These are phyloP conservation scores for Anser cygnoides DNA, from an alignment of 2,113 vertebrate species.

Conservation along the genomic window DNA sequence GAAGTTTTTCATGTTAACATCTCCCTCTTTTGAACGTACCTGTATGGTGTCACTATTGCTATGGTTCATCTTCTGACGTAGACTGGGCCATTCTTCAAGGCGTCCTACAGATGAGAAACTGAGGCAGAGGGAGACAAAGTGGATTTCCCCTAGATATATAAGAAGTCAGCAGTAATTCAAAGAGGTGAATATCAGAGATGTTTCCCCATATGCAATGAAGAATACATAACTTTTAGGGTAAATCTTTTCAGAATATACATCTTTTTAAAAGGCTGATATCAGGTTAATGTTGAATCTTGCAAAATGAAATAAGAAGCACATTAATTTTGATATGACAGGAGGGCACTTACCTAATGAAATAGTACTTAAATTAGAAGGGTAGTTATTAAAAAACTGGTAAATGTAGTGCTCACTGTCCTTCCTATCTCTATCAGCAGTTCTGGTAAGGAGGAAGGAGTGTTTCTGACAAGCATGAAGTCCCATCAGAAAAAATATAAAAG, in stretches of 20 bases:
- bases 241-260: background rate
- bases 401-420: background rate
- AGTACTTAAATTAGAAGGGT: constrained; percentile 9
- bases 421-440: background rate
- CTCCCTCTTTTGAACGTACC: background rate
- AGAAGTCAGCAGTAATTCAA: background rate
- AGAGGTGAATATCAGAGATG: background rate
- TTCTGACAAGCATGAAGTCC: constrained; percentile 3
- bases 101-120: background rate
- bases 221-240: background rate
- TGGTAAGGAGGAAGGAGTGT: background rate
- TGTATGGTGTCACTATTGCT: background rate
- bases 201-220: background rate
- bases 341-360: background rate
- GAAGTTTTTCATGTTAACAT: background rate
- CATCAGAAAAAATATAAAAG: background rate
- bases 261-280: background rate
- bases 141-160: background rate
- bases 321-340: background rate
- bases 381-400: background rate
- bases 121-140: background rate
- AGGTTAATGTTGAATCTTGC: background rate
- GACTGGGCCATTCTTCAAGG: background rate
- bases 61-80: background rate
- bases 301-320: background rate